Evolutionary conservation across 2,797 vertebrate species (phyloP).

Genomic region (Anisognathus igniventris): DNA sequence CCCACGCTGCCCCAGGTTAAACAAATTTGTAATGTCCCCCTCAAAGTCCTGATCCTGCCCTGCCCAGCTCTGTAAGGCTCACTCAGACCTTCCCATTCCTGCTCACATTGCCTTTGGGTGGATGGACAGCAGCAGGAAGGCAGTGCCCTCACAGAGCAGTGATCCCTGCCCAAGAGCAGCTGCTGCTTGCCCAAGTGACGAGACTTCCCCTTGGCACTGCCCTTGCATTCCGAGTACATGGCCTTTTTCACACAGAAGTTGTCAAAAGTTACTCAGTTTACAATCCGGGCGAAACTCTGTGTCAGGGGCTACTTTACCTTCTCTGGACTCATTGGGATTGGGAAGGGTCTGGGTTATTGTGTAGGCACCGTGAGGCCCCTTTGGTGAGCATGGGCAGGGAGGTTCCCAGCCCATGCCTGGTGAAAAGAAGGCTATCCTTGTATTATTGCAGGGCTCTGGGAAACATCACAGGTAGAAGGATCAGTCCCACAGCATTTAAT

Average conservation of each 20-base stretch:
- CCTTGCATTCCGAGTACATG: rapidly evolving
- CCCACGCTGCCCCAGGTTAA: neutral
- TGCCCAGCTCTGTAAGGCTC: neutral
- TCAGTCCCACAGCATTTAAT: neutral
- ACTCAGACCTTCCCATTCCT: neutral
- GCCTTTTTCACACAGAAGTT: neutral
- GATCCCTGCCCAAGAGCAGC: neutral
- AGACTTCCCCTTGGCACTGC: neutral
- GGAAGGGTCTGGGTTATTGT: neutral
- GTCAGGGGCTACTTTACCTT: neutral
- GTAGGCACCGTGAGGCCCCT: neutral
- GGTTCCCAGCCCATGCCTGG: neutral
- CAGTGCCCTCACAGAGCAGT: rapidly evolving
- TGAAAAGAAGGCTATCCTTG: neutral
- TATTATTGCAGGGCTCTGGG: neutral
- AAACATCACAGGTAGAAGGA: neutral
- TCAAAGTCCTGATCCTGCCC: neutral
- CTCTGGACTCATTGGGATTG: neutral
- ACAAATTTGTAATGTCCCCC: neutral
- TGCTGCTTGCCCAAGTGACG: neutral
- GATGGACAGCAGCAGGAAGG: neutral
- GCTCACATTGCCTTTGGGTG: rapidly evolving
- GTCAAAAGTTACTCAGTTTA: neutral
- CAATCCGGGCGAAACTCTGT: neutral
- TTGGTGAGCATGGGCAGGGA: rapidly evolving